A percentile compares a stretch with the other conserved stretches of the same genome.
These are phyloP conservation scores for Pasiphila rectangulata DNA, from an alignment of 2,888 invertebrate species.

Conservation along the genomic window DNA sequence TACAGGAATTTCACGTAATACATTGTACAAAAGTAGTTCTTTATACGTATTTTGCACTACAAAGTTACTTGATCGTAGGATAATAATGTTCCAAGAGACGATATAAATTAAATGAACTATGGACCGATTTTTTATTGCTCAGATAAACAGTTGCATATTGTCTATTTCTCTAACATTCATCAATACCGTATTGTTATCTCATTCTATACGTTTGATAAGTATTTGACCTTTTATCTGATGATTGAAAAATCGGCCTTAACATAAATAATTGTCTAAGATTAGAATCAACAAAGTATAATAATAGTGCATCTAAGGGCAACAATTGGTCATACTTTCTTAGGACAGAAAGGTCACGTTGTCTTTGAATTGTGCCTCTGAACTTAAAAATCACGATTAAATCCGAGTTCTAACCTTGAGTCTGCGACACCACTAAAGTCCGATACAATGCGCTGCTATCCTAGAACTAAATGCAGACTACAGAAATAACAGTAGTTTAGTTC, in stretches of 20 bases:
- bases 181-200: too few relatives aligned
- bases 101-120: slow-evolving; percentile 3
- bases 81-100: slow-evolving; percentile 6
- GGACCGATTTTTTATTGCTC: too few relatives aligned
- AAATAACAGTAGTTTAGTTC: too few relatives aligned
- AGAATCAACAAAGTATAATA: background rate
- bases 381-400: background rate
- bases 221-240: too few relatives aligned
- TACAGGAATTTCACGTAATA: slow-evolving; percentile 5
- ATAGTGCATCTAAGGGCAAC: background rate
- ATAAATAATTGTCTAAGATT: background rate
- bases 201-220: too few relatives aligned
- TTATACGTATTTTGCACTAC: slow-evolving; percentile 15
- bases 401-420: too few relatives aligned
- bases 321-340: background rate
- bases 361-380: slow-evolving; percentile 3
- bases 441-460: too few relatives aligned
- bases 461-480: too few relatives aligned
- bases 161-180: too few relatives aligned
- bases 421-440: too few relatives aligned
- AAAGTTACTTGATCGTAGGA: slow-evolving; percentile 11
- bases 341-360: slow-evolving; percentile 4
- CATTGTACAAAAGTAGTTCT: background rate
- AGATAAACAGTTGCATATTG: too few relatives aligned
- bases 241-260: too few relatives aligned